Conservation (phyloP, 1,140 invertebrate genomes). For the Papilio polyxenes region DNA sequence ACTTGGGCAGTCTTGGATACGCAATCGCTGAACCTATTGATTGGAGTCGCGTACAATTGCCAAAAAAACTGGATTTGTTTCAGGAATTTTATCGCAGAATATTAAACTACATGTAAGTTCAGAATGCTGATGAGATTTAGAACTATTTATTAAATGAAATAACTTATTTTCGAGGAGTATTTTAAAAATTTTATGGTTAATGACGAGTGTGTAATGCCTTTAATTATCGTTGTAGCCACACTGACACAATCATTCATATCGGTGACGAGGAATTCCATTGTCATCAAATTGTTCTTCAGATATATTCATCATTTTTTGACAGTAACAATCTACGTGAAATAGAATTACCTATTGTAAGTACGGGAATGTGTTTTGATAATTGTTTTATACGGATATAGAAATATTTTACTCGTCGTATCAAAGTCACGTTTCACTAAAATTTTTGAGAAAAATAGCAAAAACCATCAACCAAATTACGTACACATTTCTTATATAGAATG, state of each 20-base stretch:
- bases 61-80: conserved; percentile 82
- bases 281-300: conserved; percentile 82
- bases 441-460: too few species aligned
- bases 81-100: conserved; percentile 81
- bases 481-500: too few species aligned
- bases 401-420: background rate
- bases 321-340: conserved; percentile 65
- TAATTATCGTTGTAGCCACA: conserved; percentile 75
- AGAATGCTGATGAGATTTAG: conserved; percentile 4
- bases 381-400: background rate
- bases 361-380: background rate
- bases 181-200: background rate
- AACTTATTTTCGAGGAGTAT: background rate
- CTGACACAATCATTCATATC: conserved; percentile 81
- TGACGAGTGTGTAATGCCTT: too few species aligned
- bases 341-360: conserved; percentile 64
- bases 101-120: conserved; percentile 80
- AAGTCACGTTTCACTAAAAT: too few species aligned
- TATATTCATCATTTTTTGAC: conserved; percentile 83
- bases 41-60: conserved; percentile 81
- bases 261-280: conserved; percentile 82
- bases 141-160: background rate
- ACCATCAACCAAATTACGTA: background rate
- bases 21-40: conserved; percentile 75
- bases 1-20: conserved; percentile 66